Percentiles rank a stretch among this genome's conserved stretches.
Conservation (phyloP, 2,113 vertebrate genomes). For the Notothenia coriiceps region DNA sequence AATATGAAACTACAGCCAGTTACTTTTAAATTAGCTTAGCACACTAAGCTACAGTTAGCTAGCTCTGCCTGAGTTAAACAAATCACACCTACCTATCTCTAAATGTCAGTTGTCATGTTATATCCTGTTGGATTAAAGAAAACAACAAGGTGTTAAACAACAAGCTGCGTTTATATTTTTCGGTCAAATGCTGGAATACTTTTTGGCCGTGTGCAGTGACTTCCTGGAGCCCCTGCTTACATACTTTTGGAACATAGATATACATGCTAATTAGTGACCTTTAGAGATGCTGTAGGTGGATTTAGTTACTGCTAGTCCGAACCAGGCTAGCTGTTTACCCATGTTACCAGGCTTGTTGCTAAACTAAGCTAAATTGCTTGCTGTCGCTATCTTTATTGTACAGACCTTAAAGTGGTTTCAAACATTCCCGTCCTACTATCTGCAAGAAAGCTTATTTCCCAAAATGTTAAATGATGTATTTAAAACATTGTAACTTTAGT, state of each 20-base stretch:
- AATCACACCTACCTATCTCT: background rate
- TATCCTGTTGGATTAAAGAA: background rate
- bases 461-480: constrained; percentile 3
- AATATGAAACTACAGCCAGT: background rate
- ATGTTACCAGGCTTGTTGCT: background rate
- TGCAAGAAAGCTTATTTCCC: background rate
- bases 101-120: background rate
- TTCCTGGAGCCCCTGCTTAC: background rate
- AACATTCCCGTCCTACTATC: constrained; percentile 1
- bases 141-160: background rate
- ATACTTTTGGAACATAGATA: background rate
- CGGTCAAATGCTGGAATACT: background rate
- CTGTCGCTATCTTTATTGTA: background rate
- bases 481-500: constrained; percentile 3
- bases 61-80: background rate
- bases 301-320: background rate
- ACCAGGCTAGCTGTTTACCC: background rate
- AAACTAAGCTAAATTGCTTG: constrained; percentile 1
- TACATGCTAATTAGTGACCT: background rate
- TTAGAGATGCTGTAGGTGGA: background rate
- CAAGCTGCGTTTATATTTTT: background rate
- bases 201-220: background rate
- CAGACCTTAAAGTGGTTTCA: background rate
- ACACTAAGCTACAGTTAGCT: background rate
- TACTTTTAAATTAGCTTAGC: background rate